Base-by-base conservation (phyloP, 1,140 invertebrate species). In the Leptinotarsa texana region DNA sequence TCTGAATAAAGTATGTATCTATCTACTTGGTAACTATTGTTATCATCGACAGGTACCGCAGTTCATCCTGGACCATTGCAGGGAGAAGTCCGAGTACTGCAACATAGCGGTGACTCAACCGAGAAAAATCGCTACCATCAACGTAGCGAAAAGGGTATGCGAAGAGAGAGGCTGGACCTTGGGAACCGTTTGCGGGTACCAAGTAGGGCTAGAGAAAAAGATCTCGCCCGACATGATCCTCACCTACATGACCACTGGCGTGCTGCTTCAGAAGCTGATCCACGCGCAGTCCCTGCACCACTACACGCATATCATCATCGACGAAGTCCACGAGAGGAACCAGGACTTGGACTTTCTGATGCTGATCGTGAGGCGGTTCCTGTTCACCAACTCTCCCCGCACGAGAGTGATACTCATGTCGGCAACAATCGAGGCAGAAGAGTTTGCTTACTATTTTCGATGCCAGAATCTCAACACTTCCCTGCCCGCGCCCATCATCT, bases 241-340 rank as follows among this genome's bases (percentile, higher is more conserved):
- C 5, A 91, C 91, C 4, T 99, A 95, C 86, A 95, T 97, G 71
- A 96, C 95, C 5, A 93, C 93, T 48, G 95, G 94, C 78, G 88
- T 95, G 13, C 81, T 95, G 24, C 83, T 95, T 4, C 90, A 91
- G 80, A 92, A 90, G 83, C 80, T 97, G 4, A 94, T 98, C 73
- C 91, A 89, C 74, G 70, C 78, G 1, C 87, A 88, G 78, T 92
- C 92, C 66, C 84, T 89, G 2, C 82, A 82, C 49, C 86, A 97
- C 93, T 90, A 87, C 75, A 97, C 97, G 1, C 98, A 99, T 84
- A 90, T 99, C 65, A 93, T 99, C 80, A 86, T 99, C 8, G 97
- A 97, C 86, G 95, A 98, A 85, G 93, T 99, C 21, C 98, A 99
- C 84, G 98, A 99, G 87, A 88, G 98, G 22, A 94, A 97, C 82